phyloP scores from a whole-genome alignment of 2,797 vertebrate genomes.

The Lepilemur ruficaudatus region DNA sequence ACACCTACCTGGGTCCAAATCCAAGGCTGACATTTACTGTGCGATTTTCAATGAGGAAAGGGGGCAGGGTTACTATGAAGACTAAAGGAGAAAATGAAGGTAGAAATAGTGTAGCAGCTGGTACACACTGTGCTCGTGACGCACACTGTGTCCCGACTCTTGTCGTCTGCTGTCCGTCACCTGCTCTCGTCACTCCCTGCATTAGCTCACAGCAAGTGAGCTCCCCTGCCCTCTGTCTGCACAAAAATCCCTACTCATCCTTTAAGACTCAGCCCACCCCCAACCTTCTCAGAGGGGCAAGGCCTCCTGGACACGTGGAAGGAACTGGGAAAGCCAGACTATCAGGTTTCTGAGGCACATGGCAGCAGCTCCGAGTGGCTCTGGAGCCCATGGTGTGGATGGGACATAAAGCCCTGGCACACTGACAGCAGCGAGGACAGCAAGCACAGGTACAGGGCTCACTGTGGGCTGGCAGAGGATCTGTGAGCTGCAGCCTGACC shows the following conservation, averaged over 20 bases:
- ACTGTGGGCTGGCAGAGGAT: neutral
- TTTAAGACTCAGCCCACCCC: neutral
- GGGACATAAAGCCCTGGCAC: neutral
- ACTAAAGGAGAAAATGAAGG: neutral
- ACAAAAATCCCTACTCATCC: neutral
- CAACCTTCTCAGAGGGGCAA: neutral
- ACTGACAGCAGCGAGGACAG: too few species aligned
- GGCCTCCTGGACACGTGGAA: neutral
- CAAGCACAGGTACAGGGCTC: neutral
- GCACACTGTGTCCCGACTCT: neutral
- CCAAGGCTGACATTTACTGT: neutral
- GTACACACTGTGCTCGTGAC: neutral
- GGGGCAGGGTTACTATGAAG: neutral
- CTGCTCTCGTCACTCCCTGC: neutral
- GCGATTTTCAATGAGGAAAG: neutral
- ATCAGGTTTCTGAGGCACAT: neutral
- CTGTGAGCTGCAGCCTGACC: neutral
- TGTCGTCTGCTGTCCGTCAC: neutral
- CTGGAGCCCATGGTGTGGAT: neutral
- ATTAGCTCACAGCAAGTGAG: too few species aligned
- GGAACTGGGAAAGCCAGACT: neutral
- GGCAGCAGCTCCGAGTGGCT: neutral
- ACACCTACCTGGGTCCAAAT: neutral
- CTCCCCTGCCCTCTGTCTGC: neutral
- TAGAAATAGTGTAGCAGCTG: neutral